These are phyloP conservation scores for Prolemur simus DNA, from an alignment of 2,113 vertebrate genomes.

Conservation along the genomic window DNA sequence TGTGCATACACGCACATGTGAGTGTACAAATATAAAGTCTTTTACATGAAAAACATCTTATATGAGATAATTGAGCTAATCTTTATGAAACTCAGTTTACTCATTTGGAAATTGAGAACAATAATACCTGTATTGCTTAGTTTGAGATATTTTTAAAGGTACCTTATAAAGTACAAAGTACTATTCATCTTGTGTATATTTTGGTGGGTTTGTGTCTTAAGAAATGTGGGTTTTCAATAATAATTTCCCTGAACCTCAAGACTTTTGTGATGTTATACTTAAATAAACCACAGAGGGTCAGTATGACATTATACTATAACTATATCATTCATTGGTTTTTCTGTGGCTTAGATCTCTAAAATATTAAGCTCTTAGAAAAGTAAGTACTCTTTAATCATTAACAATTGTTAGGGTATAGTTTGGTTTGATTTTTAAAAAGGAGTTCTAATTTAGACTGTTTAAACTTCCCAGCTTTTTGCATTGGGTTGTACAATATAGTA, in stretches of 20 bases:
- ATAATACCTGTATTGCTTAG: conserved; percentile 29
- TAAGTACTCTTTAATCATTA: conserved; percentile 21
- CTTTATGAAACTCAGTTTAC: not conserved
- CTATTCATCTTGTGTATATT: not conserved
- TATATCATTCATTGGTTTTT: not conserved
- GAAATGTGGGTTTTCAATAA: not conserved
- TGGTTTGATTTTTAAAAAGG: conserved; percentile 42
- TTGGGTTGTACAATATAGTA: not conserved
- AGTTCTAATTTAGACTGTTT: conserved; percentile 22
- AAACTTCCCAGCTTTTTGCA: not conserved
- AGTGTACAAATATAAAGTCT: not conserved
- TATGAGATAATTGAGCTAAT: not conserved
- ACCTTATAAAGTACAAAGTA: not conserved
- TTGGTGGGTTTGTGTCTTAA: not conserved
- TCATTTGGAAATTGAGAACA: not conserved
- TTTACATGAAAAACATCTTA: not conserved
- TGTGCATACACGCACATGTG: not conserved
- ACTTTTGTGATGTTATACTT: conserved; percentile 52
- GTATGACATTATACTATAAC: conserved; percentile 38
- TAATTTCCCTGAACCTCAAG: not conserved
- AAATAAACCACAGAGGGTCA: conserved; percentile 76
- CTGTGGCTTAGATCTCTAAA: conserved; percentile 35
- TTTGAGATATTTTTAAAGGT: conserved; percentile 45
- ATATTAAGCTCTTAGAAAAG: conserved; percentile 33
- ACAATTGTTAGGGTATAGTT: conserved; percentile 34